Evolutionary conservation across 2,797 vertebrate genomes (phyloP), one percentile per base, ranked within the genome.

Genomic region (Tokudaia tokunoshimensis): DNA sequence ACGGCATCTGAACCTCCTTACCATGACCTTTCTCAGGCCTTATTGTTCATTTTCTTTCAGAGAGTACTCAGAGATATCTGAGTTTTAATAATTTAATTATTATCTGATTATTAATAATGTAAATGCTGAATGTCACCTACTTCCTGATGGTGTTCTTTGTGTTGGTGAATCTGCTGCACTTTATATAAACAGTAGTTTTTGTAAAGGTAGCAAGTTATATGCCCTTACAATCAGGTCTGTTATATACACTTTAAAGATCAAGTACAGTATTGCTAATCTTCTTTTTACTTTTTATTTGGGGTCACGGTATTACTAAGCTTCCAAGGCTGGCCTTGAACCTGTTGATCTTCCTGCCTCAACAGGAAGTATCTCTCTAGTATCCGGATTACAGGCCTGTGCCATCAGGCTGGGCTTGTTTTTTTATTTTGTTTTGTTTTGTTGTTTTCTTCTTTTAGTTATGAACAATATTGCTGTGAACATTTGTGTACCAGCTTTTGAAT

Each of bases 161-260:
- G 75, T 93, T 86, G 24, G 41, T 88, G 47, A 78, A 89, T 94
- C 78, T 78, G 20, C 63, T 84, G 79, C 47, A 82, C 91, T 91
- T 96, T 50, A 13, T 92, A 79, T 44, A 63, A 91, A 79, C 7
- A 67, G 47, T 22, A 31, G 84, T 44, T 91, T 37, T 93, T 94
- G 74, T 85, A 93, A 85, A 92, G 80, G 37, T 93, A 88, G 63
- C 59, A 89, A 12, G 29, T 91, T 84, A 81, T 65, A 3, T 84
- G 74, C 80, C 61, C 70, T 85, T 92, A 96, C 91, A 96, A 95
- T 63, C 52, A 82, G 20, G 24, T 91, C 59, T 94, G 9, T 96
- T 70, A 59, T 83, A 26, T 83, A 67, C 75, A 22, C 57, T 86
- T 94, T 93, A 95, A 91, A 94, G 75, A 93, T 74, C 26, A 94